Conservation (phyloP, 2,797 vertebrate species). For the Todus mexicanus region DNA sequence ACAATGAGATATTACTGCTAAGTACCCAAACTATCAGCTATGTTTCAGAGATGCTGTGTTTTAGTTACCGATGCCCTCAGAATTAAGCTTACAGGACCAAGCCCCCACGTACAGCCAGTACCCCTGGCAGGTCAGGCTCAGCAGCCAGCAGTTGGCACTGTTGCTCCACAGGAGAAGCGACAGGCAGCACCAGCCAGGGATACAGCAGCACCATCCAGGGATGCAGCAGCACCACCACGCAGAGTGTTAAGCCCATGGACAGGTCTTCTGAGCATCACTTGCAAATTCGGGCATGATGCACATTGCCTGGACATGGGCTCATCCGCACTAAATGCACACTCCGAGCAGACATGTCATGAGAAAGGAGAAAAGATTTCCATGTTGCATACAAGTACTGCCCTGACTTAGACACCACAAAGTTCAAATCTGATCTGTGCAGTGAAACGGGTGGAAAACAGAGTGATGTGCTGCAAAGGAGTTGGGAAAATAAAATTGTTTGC, state of each 20-base stretch:
- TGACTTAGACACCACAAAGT: rapidly evolving
- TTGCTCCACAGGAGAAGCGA: conserved; percentile 22
- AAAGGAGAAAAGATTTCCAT: neutral
- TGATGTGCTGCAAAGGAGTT: rapidly evolving
- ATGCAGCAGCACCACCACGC: neutral
- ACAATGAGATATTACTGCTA: rapidly evolving
- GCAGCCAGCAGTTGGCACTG: conserved; percentile 60
- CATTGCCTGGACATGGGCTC: rapidly evolving
- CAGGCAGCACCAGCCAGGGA: neutral
- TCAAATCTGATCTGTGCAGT: rapidly evolving
- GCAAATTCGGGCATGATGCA: rapidly evolving
- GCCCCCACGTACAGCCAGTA: rapidly evolving
- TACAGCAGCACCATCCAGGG: neutral
- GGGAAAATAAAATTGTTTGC: neutral
- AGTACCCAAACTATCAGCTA: neutral
- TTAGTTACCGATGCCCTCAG: neutral
- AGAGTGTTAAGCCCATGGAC: neutral
- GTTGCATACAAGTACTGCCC: rapidly evolving
- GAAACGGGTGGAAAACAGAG: neutral
- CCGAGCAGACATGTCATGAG: rapidly evolving
- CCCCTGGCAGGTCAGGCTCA: neutral
- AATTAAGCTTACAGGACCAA: rapidly evolving
- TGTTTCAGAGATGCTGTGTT: neutral
- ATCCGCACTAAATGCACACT: rapidly evolving
- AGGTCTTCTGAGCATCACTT: neutral